Evolutionary conservation across 2,113 vertebrate genomes (phyloP), one percentile per base, ranked within the genome.

Genomic region (Halcyon malimbica): DNA sequence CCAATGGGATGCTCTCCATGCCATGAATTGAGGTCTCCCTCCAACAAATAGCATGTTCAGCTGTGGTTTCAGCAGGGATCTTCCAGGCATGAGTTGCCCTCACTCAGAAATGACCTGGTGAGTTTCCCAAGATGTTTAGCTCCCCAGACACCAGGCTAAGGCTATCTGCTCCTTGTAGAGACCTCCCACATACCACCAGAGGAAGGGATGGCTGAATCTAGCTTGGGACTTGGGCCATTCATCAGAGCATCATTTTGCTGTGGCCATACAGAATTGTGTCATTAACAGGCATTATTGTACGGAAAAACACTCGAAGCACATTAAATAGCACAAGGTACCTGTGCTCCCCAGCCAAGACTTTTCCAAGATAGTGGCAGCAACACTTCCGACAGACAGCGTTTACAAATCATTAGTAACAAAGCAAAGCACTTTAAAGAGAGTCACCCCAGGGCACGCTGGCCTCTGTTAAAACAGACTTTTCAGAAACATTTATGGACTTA

Each of bases 401-500:
- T 96, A 95, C 65, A 89, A 94, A 96, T 57, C 57, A 21, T 69
- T 92, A 82, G 89, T 89, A 95, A 89, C 88, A 76, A 94, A 95
- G 96, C 94, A 96, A 97, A 96, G 57, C 51, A 31, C 71, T 95
- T 94, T 94, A 92, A 87, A 95, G 44, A 76, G 77, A 96, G 80
- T 89, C 89, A 96, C 89, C 73, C 65, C 69, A 86, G 92, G 96
- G 95, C 90, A 94, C 80, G 28, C 69, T 93, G 96, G 96, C 94
- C 62, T 90, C 83, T 37, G 9, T 89, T 96, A 69, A 96, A 95
- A 92, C 69, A 94, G 92, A 59, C 89, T 91, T 93, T 89, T 89
- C 83, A 93, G 71, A 95, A 90, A 75, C 95, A 93, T 94, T 96
- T 95, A 96, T 92, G 86, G 89, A 93, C 92, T 94, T 96, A 84